Conservation (phyloP, 1,140 invertebrate species). For the Tenebrio molitor region DNA sequence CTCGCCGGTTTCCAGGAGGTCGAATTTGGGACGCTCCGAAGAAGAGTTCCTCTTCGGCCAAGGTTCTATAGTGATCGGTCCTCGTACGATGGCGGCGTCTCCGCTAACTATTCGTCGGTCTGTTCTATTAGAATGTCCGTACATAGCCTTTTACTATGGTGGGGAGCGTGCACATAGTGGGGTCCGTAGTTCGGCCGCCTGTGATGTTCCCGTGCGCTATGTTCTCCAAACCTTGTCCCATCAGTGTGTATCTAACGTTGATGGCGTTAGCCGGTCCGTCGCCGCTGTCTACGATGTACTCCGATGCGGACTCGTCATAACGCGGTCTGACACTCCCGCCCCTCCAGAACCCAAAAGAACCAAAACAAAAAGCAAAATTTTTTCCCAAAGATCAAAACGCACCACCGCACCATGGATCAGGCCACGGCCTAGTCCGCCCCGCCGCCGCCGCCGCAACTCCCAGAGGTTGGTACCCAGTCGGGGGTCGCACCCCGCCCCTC, state of each 20-base stretch:
- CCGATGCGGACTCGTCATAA: conserved; percentile 17
- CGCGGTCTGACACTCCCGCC: background rate
- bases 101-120: conserved; percentile 36
- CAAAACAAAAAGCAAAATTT: conserved; percentile 8
- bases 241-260: conserved; percentile 37
- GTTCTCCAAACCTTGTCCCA: conserved; percentile 37
- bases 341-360: conserved; percentile 4
- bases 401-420: too few species aligned
- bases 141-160: conserved; percentile 52
- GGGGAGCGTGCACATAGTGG: conserved; percentile 47
- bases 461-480: too few species aligned
- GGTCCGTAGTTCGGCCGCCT: conserved; percentile 33
- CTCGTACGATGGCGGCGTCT: conserved; percentile 30
- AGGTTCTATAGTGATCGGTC: conserved; percentile 31
- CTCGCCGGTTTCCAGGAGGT: too few species aligned
- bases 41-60: too few species aligned
- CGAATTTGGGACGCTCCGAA: too few species aligned
- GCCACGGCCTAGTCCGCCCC: background rate
- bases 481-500: too few species aligned
- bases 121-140: conserved; percentile 51
- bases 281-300: conserved; percentile 7
- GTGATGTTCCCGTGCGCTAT: conserved; percentile 47
- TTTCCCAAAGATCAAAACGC: conserved; percentile 3
- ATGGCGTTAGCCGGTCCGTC: conserved; percentile 5
- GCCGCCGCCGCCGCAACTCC: too few species aligned